Conservation (phyloP, 2,797 vertebrate species). For the Orestias chungarensis region DNA sequence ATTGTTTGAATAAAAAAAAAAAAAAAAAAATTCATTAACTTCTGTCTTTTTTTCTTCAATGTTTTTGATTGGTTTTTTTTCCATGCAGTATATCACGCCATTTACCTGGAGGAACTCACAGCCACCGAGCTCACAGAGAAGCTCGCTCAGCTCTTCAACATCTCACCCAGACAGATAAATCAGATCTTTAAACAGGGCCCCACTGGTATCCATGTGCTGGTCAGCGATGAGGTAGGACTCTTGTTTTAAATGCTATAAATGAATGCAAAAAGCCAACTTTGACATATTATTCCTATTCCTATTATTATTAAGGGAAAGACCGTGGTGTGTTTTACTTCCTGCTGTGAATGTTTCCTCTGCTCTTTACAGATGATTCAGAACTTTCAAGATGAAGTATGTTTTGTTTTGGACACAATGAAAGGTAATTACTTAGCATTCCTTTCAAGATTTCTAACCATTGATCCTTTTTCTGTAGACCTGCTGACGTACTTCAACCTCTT, state of each 20-base stretch:
- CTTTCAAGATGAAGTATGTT: slow-evolving; percentile 97
- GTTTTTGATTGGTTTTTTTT: background rate
- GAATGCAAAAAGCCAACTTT: background rate
- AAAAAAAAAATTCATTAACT: too few relatives aligned
- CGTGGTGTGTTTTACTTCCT: background rate
- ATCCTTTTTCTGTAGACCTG: background rate
- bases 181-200: slow-evolving; percentile 97
- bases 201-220: slow-evolving; percentile 94
- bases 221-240: slow-evolving; percentile 90
- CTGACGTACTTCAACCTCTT: background rate
- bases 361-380: slow-evolving; percentile 94
- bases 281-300: background rate
- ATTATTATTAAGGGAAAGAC: too few relatives aligned
- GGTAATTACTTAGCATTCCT: slow-evolving; percentile 74
- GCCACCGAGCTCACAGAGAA: slow-evolving; percentile 90
- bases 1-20: background rate
- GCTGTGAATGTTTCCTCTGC: slow-evolving; percentile 13
- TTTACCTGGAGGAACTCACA: slow-evolving; percentile 94
- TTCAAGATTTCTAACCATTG: background rate
- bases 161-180: slow-evolving; percentile 92
- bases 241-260: background rate
- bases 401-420: slow-evolving; percentile 98
- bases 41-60: background rate
- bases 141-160: slow-evolving; percentile 95
- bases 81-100: slow-evolving; percentile 92